Evolutionary conservation across 30 jellyfish, hydroid and myxozoan genomes (phyloP), one percentile per base, ranked within the genome.

Genomic region (Clytia hemisphaerica): DNA sequence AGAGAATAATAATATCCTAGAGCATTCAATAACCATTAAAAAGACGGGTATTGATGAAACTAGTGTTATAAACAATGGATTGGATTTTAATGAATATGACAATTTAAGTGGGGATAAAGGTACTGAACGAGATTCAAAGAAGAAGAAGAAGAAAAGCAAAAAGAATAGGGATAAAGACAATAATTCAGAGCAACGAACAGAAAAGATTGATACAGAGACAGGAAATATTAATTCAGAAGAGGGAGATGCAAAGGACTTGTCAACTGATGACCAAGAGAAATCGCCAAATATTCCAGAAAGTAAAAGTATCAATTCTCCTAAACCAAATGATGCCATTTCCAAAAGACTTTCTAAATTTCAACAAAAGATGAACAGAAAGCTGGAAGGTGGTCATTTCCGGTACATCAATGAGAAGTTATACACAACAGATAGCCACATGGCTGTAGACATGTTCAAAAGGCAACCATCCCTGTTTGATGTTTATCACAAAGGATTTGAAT

Each of bases 331-430:
- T 27, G 9, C 30, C 3, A 30, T 46, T 46, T 46, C 60, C 60
- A 2, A 27, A 3, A 9, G 24, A 9, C 19, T 3, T n/a, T 46
- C 60, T 46, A 76, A 63, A 57, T 70, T 85, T 37, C 83, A 85
- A 45, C 49, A 57, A 36, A 85, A 77, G 63, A 37, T 85, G 30
- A 72, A 77, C 33, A 42, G 60, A 19, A 78, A 72, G 47, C 74
- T 86, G 22, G 88, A 64, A 57, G 94, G 96, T 6, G 96, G 92
- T 2, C 94, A 79, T 24, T 86, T 86, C 58, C 76, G 96, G 24
- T 86, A 92, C 92, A 76, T 88, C 16, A 88, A 88, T 76, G 94
- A 88, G 58, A 88, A 80, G 44, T 61, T 88, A 1, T 88, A 88
- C 57, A 79, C 97, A 37, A 60, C 18, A 14, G 32, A 77, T 22